Percentiles rank a stretch among this genome's conserved stretches.
These are phyloP conservation scores for Paralichthys olivaceus DNA, from an alignment of 2,113 vertebrate genomes.

Conservation along the genomic window DNA sequence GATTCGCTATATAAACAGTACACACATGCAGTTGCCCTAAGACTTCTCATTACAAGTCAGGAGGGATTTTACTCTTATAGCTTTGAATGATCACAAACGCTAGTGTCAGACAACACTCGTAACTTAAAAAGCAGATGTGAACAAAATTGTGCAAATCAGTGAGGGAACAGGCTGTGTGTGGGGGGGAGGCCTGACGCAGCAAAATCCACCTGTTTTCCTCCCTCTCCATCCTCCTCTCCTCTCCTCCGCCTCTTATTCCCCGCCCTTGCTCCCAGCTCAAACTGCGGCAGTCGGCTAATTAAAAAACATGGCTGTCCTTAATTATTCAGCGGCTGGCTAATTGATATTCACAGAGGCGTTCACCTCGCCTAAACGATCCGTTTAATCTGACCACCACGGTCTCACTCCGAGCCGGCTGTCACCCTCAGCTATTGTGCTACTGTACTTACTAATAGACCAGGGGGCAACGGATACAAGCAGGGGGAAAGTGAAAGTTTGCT, in stretches of 20 bases:
- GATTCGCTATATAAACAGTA: not conserved
- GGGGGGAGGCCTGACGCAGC: slow-evolving; percentile 68
- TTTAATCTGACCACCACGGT: slow-evolving; percentile 79
- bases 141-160: slow-evolving; percentile 50
- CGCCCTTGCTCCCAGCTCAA: slow-evolving; percentile 58
- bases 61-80: slow-evolving; percentile 38
- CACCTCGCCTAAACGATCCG: slow-evolving; percentile 78
- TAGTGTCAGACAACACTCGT: slow-evolving; percentile 43
- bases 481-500: slow-evolving; percentile 42
- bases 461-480: slow-evolving; percentile 10
- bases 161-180: slow-evolving; percentile 28
- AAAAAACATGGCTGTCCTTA: slow-evolving; percentile 83
- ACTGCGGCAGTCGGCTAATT: slow-evolving; percentile 81
- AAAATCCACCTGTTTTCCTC: slow-evolving; percentile 68
- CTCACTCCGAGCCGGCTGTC: slow-evolving; percentile 67
- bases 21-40: not conserved
- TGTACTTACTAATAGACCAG: slow-evolving; percentile 53
- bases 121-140: slow-evolving; percentile 44
- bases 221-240: slow-evolving; percentile 50
- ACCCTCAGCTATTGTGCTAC: slow-evolving; percentile 58
- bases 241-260: slow-evolving; percentile 24
- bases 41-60: not conserved
- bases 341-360: slow-evolving; percentile 83
- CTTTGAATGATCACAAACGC: slow-evolving; percentile 15
- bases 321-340: slow-evolving; percentile 83